Conservation (phyloP, 1,140 invertebrate species). For the Ctenoplectra terminalis region DNA sequence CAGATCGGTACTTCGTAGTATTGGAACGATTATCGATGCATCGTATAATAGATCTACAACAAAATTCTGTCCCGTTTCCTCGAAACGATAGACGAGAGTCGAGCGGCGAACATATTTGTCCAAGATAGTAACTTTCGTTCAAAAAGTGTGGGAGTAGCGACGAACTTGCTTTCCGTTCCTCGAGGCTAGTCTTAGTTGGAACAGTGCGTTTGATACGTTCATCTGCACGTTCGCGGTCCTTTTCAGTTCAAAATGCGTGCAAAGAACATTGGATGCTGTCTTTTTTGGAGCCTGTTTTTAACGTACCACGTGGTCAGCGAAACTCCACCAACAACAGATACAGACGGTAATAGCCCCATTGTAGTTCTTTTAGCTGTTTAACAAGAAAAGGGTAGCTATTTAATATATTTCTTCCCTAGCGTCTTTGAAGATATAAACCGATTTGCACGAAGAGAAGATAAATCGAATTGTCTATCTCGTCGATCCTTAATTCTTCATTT, state of each 20-base stretch:
- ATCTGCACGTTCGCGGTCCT: background rate
- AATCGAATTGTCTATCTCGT: background rate
- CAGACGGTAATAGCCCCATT: slow-evolving; percentile 60
- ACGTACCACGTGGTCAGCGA: slow-evolving; percentile 65
- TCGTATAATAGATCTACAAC: background rate
- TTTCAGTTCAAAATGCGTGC: slow-evolving; percentile 18
- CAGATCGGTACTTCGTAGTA: background rate
- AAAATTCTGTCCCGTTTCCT: background rate
- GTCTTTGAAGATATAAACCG: background rate
- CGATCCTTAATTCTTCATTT: background rate
- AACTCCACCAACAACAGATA: slow-evolving; percentile 38
- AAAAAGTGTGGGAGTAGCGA: slow-evolving; percentile 52
- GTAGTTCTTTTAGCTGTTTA: background rate
- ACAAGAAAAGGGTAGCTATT: background rate
- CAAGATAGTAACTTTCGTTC: slow-evolving; percentile 41
- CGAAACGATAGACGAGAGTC: background rate
- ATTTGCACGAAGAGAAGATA: background rate
- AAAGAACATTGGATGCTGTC: slow-evolving; percentile 48
- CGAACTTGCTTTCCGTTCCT: slow-evolving; percentile 33
- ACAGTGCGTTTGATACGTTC: slow-evolving; percentile 22
- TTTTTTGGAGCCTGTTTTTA: slow-evolving; percentile 62
- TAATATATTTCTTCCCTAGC: no score
- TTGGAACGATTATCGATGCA: background rate
- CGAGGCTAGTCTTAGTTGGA: slow-evolving; percentile 3
- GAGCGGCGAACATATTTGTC: slow-evolving; percentile 20